Evolutionary conservation across 2,888 invertebrate species (phyloP).

Genomic region (Polyommatus icarus): DNA sequence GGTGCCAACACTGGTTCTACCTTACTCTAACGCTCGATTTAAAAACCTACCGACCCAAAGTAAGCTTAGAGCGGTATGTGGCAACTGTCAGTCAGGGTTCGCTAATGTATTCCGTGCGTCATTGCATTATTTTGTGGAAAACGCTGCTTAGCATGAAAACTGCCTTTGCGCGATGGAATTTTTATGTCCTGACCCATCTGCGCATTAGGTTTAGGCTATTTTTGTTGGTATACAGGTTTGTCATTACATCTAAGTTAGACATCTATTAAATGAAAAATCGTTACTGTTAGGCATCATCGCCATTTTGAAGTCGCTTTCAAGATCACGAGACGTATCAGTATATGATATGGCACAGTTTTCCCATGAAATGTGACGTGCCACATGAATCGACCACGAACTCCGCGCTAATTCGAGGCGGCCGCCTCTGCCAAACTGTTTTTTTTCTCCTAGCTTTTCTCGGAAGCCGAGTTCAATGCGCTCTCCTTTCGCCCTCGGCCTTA

Average conservation of each 20-base stretch:
- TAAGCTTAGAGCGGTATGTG: background rate
- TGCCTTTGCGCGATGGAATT: slow-evolving; percentile 31
- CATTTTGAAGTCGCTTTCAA: too few species aligned
- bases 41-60: background rate
- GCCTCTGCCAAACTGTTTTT: slow-evolving; percentile 64
- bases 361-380: slow-evolving; percentile 29
- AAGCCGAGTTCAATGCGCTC: slow-evolving; percentile 61
- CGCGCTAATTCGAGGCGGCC: slow-evolving; percentile 62
- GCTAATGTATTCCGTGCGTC: slow-evolving; percentile 47
- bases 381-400: slow-evolving; percentile 35
- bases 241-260: too few species aligned
- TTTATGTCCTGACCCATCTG: background rate
- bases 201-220: background rate
- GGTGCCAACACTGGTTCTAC: too few species aligned
- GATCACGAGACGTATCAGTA: background rate
- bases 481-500: slow-evolving; percentile 56
- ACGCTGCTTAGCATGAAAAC: slow-evolving; percentile 41
- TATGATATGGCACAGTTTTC: slow-evolving; percentile 11
- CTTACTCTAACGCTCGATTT: background rate
- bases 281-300: too few species aligned
- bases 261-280: too few species aligned
- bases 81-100: background rate
- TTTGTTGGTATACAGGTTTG: background rate
- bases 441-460: slow-evolving; percentile 60
- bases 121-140: slow-evolving; percentile 42